These are phyloP conservation scores for Pyrgilauda ruficollis DNA, from an alignment of 2,113 vertebrate species.

Conservation along the genomic window DNA sequence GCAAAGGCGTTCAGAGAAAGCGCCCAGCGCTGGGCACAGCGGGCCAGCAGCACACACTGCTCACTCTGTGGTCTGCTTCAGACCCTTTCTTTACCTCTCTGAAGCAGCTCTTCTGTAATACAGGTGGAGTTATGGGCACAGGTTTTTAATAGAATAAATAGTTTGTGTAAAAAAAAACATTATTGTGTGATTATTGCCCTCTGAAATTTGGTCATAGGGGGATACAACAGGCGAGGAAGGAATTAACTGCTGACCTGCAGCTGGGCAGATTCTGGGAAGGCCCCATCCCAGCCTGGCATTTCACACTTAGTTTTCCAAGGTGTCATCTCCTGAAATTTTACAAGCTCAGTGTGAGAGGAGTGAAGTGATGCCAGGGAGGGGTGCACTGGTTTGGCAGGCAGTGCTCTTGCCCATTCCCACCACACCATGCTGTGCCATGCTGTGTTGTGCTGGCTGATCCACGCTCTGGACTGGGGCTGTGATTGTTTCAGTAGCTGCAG, in stretches of 20 bases:
- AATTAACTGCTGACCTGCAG: neutral
- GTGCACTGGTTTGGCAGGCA: neutral
- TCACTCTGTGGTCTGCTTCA: neutral
- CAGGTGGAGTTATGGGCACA: neutral
- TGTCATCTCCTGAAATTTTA: constrained; percentile 12
- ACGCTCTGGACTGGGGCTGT: fast-evolving
- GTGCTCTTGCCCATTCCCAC: neutral
- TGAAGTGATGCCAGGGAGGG: fast-evolving
- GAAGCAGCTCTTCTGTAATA: neutral
- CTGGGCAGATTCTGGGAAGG: neutral
- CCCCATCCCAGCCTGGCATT: neutral
- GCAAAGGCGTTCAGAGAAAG: neutral
- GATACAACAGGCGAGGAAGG: neutral
- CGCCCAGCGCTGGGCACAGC: fast-evolving
- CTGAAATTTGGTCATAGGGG: neutral
- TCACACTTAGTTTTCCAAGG: neutral
- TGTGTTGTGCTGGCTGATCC: fast-evolving
- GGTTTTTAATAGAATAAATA: neutral
- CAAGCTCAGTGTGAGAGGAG: neutral
- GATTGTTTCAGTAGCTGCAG: neutral
- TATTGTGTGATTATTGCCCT: neutral
- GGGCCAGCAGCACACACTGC: neutral
- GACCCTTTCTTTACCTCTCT: neutral
- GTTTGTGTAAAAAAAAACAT: neutral
- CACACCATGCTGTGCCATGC: neutral